Conservation (phyloP, 1,140 invertebrate genomes). For the Drosophila parvula region DNA sequence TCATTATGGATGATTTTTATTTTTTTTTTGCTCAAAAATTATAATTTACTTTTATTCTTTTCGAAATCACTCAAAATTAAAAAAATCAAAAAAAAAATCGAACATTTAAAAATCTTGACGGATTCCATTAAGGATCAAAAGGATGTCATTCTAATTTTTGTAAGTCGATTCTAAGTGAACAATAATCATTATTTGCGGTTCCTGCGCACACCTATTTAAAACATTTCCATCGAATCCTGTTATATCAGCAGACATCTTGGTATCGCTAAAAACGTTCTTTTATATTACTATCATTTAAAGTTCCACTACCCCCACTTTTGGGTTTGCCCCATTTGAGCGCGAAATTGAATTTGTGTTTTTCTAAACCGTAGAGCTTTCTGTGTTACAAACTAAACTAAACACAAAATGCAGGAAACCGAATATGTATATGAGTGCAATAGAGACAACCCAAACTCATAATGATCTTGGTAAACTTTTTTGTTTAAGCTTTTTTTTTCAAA, state of each 20-base stretch:
- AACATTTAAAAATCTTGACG: too few relatives aligned
- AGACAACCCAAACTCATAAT: constrained; percentile 2
- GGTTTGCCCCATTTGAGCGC: constrained; percentile 25
- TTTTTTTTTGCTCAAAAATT: too few relatives aligned
- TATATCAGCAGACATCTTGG: constrained; percentile 67
- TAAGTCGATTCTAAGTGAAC: too few relatives aligned
- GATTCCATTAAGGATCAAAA: too few relatives aligned
- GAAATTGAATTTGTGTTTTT: constrained; percentile 3
- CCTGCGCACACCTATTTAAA: constrained; percentile 24
- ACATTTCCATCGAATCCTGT: constrained; percentile 49
- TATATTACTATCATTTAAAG: constrained; percentile 81
- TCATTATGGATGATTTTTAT: too few relatives aligned
- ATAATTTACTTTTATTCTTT: too few relatives aligned
- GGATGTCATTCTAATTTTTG: too few relatives aligned
- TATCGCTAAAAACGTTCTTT: constrained; percentile 74
- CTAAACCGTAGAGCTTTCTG: background rate
- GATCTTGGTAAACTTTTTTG: background rate
- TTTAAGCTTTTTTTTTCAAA: too few relatives aligned
- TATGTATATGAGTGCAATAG: constrained; percentile 2
- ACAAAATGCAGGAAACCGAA: constrained; percentile 1
- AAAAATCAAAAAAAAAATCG: too few relatives aligned
- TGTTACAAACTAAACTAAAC: background rate
- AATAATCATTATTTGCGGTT: too few relatives aligned
- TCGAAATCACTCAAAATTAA: too few relatives aligned
- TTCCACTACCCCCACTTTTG: constrained; percentile 61